Conservation (phyloP, 2,888 invertebrate species). For the Alentia gelatinosa region DNA sequence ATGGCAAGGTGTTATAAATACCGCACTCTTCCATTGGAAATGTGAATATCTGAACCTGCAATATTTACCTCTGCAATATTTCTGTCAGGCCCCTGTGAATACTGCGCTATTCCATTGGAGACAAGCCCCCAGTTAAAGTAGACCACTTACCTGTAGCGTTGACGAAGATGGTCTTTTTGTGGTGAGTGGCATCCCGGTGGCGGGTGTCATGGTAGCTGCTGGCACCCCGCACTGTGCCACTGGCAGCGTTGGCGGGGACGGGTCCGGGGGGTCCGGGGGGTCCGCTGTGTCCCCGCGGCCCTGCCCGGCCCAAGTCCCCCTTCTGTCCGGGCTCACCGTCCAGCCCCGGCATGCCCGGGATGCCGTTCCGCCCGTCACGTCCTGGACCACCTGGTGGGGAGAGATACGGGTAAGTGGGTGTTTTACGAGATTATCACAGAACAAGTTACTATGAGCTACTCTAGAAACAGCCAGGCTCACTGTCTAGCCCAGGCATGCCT, state of each 20-base stretch:
- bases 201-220: not conserved
- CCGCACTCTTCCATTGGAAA: too few species aligned
- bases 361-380: slow-evolving; percentile 49
- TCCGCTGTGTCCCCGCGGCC: slow-evolving; percentile 51
- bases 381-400: not conserved
- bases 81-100: too few species aligned
- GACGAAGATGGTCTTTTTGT: slow-evolving; percentile 40
- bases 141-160: slow-evolving; percentile 57
- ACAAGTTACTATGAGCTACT: too few species aligned
- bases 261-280: slow-evolving; percentile 61
- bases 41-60: too few species aligned
- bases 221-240: not conserved
- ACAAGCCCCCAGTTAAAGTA: not conserved
- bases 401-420: not conserved
- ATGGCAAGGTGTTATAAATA: too few species aligned
- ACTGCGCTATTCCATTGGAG: not conserved
- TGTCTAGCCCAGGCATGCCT: too few species aligned
- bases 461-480: too few species aligned
- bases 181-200: not conserved
- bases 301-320: slow-evolving; percentile 56
- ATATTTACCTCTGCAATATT: too few species aligned
- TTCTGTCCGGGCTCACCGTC: slow-evolving; percentile 49
- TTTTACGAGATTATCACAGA: too few species aligned
- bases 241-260: not conserved
- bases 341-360: slow-evolving; percentile 35